These are phyloP conservation scores for Heliothis subflexa DNA, from an alignment of 1,140 invertebrate genomes.

Conservation along the genomic window DNA sequence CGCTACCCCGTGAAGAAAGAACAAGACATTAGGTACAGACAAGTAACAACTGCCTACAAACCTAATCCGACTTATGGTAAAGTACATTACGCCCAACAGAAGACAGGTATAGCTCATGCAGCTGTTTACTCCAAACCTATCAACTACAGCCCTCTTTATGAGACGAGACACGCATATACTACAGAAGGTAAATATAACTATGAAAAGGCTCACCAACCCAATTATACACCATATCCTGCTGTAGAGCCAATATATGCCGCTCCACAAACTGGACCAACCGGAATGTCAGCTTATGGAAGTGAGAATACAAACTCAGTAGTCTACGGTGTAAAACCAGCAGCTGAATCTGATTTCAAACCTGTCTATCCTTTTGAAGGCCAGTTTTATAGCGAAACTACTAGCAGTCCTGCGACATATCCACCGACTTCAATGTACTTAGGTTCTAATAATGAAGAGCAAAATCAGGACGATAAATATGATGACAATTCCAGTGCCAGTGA, in stretches of 20 bases:
- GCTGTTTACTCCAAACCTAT: constrained; percentile 80
- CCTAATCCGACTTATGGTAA: constrained; percentile 75
- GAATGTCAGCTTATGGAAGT: constrained; percentile 68
- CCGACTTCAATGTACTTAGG: constrained; percentile 83
- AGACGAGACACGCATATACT: constrained; percentile 77
- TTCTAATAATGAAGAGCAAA: constrained; percentile 76
- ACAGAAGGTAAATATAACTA: constrained; percentile 71
- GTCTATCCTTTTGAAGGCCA: constrained; percentile 80
- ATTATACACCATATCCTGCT: constrained; percentile 73
- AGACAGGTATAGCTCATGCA: constrained; percentile 82
- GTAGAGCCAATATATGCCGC: constrained; percentile 82
- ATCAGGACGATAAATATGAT: constrained; percentile 70
- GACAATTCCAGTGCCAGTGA: constrained; percentile 62
- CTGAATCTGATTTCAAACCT: constrained; percentile 78
- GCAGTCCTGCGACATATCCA: constrained; percentile 71
- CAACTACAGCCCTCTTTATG: constrained; percentile 77
- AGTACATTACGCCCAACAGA: constrained; percentile 80
- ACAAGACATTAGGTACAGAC: constrained; percentile 81
- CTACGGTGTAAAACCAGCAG: constrained; percentile 77
- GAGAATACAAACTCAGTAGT: constrained; percentile 77
- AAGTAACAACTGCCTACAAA: constrained; percentile 76
- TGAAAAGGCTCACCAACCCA: constrained; percentile 60
- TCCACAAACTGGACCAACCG: constrained; percentile 71
- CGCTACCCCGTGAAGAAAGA: constrained; percentile 82
- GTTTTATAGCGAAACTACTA: constrained; percentile 78